These are phyloP conservation scores for Paedocypris micromegethes DNA, from an alignment of 2,797 vertebrate species.

Conservation along the genomic window DNA sequence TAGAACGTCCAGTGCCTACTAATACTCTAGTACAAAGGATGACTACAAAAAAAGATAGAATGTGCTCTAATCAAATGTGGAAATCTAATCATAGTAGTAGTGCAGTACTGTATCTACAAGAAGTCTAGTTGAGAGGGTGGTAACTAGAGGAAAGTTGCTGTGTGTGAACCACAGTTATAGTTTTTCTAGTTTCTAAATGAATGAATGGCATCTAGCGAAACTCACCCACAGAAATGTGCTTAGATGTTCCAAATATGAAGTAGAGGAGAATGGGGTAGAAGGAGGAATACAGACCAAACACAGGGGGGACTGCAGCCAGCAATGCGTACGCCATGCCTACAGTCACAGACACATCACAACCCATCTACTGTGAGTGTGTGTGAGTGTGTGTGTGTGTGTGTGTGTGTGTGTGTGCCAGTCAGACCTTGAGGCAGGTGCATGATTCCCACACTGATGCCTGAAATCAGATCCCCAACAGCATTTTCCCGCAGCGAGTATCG, in stretches of 20 bases:
- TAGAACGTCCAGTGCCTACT: no score
- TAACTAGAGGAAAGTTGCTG: no score
- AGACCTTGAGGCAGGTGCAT: conserved; percentile 83
- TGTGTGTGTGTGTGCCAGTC: neutral
- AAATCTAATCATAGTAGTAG: no score
- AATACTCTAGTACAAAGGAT: no score
- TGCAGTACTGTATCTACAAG: no score
- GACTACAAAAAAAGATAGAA: no score
- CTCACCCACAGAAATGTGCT: conserved; percentile 84
- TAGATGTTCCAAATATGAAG: conserved; percentile 84
- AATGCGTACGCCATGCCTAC: conserved; percentile 69
- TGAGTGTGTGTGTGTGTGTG: neutral
- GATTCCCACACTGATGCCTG: conserved; percentile 88
- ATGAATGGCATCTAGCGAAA: neutral
- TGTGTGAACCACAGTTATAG: no score
- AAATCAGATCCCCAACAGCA: conserved; percentile 78
- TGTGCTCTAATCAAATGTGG: no score
- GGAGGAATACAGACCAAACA: conserved; percentile 84
- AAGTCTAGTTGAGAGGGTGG: no score
- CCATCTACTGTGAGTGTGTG: neutral
- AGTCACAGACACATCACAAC: conserved; percentile 20
- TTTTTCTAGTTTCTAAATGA: neutral
- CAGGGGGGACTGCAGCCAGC: conserved; percentile 83
- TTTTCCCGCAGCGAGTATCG: conserved; percentile 82
- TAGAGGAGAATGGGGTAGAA: conserved; percentile 86